Conservation (phyloP, 2,797 vertebrate species). For the Siniperca obscura region DNA sequence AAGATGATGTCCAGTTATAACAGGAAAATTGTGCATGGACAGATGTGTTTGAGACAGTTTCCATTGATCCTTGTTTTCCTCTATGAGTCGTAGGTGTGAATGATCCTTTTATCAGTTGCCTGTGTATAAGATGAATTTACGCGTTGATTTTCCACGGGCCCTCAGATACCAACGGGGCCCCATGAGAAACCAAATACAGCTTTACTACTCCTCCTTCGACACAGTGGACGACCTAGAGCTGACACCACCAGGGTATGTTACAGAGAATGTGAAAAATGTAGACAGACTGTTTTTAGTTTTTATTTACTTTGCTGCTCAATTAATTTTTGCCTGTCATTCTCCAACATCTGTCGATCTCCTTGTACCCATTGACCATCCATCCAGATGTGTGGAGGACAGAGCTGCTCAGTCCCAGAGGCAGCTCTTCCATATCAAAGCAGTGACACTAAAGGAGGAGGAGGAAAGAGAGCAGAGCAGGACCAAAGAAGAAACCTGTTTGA, state of each 20-base stretch:
- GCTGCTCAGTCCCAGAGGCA: slow-evolving; percentile 68
- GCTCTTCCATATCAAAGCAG: slow-evolving; percentile 73
- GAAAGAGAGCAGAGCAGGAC: slow-evolving; percentile 35
- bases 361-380: not conserved
- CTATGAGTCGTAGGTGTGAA: not conserved
- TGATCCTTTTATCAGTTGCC: not conserved
- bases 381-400: slow-evolving; percentile 71
- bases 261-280: not conserved
- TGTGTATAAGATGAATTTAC: not conserved
- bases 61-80: not conserved
- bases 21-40: not conserved
- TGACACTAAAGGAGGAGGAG: slow-evolving; percentile 51
- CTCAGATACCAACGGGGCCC: slow-evolving; percentile 42
- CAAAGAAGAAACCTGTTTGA: slow-evolving; percentile 61
- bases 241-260: slow-evolving; percentile 49
- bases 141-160: slow-evolving; percentile 25
- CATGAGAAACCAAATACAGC: slow-evolving; percentile 70
- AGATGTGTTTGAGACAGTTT: not conserved
- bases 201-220: slow-evolving; percentile 80
- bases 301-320: not conserved
- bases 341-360: not conserved
- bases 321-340: not conserved
- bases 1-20: not conserved
- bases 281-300: not conserved
- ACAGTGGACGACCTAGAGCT: slow-evolving; percentile 37